Conservation (phyloP, 2,888 invertebrate genomes). For the Hipparchia semele region DNA sequence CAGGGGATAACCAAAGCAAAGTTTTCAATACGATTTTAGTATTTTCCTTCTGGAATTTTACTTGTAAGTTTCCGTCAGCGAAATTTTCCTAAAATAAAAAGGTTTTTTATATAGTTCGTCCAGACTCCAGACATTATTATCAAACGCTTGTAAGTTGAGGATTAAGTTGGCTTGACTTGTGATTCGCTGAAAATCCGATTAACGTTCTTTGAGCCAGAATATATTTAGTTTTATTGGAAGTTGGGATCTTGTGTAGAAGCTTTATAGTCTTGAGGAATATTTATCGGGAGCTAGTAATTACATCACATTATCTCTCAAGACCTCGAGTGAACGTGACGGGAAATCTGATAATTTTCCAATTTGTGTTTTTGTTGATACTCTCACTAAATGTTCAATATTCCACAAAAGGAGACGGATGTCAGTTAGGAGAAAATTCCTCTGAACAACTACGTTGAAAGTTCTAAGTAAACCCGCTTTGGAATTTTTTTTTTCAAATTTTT, state of each 20-base stretch:
- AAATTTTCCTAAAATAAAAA: background rate
- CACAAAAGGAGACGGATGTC: background rate
- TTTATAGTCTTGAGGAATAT: conserved; percentile 32
- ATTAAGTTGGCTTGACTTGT: background rate
- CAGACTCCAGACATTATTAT: too few relatives aligned
- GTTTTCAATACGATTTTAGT: too few relatives aligned
- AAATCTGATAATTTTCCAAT: conserved; percentile 53
- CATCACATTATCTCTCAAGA: conserved; percentile 54
- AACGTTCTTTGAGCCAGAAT: background rate
- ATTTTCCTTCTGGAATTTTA: background rate
- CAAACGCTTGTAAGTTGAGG: background rate
- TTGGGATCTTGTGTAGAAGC: conserved; percentile 19
- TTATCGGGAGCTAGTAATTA: conserved; percentile 49
- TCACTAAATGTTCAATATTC: conserved; percentile 16
- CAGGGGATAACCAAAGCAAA: too few relatives aligned
- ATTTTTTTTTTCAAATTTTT: too few relatives aligned
- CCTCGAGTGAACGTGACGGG: conserved; percentile 51
- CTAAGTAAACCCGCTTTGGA: background rate
- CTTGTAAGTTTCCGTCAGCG: background rate
- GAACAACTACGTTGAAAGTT: too few relatives aligned
- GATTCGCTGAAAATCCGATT: background rate
- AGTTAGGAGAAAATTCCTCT: background rate
- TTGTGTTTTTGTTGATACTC: conserved; percentile 37
- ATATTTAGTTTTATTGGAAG: background rate
- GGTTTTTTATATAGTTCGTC: background rate